Percentiles rank a stretch among this genome's conserved stretches.
phyloP scores from a whole-genome alignment of 2,797 vertebrate species.

The Adelosebastes latens region DNA sequence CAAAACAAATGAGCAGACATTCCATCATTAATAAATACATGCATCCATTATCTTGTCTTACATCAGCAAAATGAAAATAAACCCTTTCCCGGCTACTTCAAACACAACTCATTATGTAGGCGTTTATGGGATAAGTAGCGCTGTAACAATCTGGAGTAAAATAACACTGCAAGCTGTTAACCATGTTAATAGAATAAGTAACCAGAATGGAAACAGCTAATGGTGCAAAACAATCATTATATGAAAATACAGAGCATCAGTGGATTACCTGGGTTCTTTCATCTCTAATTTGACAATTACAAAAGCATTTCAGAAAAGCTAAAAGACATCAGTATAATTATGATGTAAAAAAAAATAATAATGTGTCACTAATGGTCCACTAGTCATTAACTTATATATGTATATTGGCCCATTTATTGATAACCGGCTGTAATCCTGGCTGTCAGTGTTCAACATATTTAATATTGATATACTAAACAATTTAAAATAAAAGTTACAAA shows the following conservation, averaged over 20 bases:
- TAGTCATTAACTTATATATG: slow-evolving; percentile 24
- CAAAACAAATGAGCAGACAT: slow-evolving; percentile 66
- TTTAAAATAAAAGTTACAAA: slow-evolving; percentile 67
- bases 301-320: slow-evolving; percentile 50
- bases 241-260: slow-evolving; percentile 46
- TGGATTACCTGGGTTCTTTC: slow-evolving; percentile 15
- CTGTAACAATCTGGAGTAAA: slow-evolving; percentile 41
- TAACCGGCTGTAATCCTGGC: slow-evolving; percentile 44
- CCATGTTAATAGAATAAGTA: slow-evolving; percentile 41
- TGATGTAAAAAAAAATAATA: slow-evolving; percentile 19
- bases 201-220: slow-evolving; percentile 54
- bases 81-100: slow-evolving; percentile 36
- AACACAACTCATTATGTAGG: slow-evolving; percentile 39
- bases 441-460: slow-evolving; percentile 64
- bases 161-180: slow-evolving; percentile 58
- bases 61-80: slow-evolving; percentile 62
- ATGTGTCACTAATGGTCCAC: slow-evolving; percentile 68
- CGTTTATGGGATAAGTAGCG: slow-evolving; percentile 27
- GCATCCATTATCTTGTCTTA: slow-evolving; percentile 68
- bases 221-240: slow-evolving; percentile 60
- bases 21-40: slow-evolving; percentile 84
- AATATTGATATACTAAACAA: slow-evolving; percentile 33
- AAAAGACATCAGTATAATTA: slow-evolving; percentile 34
- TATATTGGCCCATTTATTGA: slow-evolving; percentile 62
- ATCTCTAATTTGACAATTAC: slow-evolving; percentile 45